These are phyloP conservation scores for Rotaria macrura DNA, from an alignment of 2,888 invertebrate species.

Conservation along the genomic window DNA sequence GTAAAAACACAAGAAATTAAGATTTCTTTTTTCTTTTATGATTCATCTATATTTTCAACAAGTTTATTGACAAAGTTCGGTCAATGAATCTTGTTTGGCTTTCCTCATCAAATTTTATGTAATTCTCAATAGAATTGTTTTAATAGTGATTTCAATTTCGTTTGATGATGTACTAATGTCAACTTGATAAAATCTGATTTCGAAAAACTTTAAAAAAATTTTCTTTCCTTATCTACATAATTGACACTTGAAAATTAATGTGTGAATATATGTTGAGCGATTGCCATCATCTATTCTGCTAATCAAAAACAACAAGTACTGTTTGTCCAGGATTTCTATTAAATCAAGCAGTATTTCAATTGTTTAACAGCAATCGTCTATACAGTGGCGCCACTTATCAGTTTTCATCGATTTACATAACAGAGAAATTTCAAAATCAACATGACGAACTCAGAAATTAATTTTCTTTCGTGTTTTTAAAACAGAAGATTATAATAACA, in stretches of 20 bases:
- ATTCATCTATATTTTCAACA: too few relatives aligned
- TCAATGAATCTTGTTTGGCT: too few relatives aligned
- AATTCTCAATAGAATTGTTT: too few relatives aligned
- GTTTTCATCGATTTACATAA: background rate
- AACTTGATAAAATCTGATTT: too few relatives aligned
- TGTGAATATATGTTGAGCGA: background rate
- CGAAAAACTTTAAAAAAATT: too few relatives aligned
- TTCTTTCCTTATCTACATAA: background rate
- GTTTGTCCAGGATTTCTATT: background rate
- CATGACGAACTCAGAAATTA: background rate
- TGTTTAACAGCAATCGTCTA: background rate
- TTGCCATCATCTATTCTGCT: background rate
- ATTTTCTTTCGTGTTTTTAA: background rate
- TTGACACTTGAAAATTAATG: background rate
- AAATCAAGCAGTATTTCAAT: background rate
- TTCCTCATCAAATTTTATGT: too few relatives aligned
- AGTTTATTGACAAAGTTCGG: too few relatives aligned
- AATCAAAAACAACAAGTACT: background rate
- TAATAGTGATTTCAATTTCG: too few relatives aligned
- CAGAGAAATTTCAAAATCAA: background rate
- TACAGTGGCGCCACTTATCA: background rate
- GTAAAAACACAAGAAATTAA: too few relatives aligned
- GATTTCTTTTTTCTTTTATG: too few relatives aligned
- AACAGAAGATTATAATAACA: background rate
- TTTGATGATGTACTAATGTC: too few relatives aligned